These are phyloP conservation scores for Rousettus leschenaultii DNA, from an alignment of 2,113 vertebrate species.

Conservation along the genomic window DNA sequence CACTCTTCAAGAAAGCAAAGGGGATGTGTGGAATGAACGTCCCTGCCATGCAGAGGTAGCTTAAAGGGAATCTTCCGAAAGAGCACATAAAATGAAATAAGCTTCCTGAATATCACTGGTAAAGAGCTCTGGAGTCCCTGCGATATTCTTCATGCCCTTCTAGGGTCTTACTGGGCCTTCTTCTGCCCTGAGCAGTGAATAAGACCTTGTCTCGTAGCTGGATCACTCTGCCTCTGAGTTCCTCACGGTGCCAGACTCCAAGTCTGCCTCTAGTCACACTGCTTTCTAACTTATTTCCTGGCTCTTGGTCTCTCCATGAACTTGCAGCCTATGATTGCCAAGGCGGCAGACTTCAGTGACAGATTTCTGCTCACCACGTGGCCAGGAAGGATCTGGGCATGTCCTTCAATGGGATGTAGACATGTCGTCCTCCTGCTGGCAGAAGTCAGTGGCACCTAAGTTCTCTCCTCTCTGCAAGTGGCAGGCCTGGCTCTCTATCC, in stretches of 20 bases:
- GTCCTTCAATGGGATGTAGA: constrained; percentile 69
- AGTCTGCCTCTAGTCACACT: constrained; percentile 15
- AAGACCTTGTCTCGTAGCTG: neutral
- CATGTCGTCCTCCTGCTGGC: constrained; percentile 54
- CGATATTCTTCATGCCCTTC: neutral
- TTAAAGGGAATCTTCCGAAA: neutral
- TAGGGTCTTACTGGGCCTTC: neutral
- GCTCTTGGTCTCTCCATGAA: constrained; percentile 65
- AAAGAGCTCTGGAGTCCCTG: neutral
- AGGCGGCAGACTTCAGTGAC: constrained; percentile 71
- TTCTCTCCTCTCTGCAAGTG: constrained; percentile 52
- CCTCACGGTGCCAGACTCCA: neutral
- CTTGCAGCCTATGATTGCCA: constrained; percentile 62
- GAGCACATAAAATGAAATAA: neutral
- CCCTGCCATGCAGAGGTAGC: neutral
- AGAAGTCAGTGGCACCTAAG: constrained; percentile 56
- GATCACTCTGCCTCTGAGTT: neutral
- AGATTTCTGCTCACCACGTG: constrained; percentile 75
- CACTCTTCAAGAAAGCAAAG: neutral
- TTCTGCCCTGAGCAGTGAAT: neutral
- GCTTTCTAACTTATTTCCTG: constrained; percentile 68
- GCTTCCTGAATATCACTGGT: neutral
- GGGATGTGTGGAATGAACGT: neutral
- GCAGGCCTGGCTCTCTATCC: constrained; percentile 44
- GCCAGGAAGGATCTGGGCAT: constrained; percentile 74